phyloP scores from a whole-genome alignment of 2,888 invertebrate species.

The Ceriagrion tenellum region DNA sequence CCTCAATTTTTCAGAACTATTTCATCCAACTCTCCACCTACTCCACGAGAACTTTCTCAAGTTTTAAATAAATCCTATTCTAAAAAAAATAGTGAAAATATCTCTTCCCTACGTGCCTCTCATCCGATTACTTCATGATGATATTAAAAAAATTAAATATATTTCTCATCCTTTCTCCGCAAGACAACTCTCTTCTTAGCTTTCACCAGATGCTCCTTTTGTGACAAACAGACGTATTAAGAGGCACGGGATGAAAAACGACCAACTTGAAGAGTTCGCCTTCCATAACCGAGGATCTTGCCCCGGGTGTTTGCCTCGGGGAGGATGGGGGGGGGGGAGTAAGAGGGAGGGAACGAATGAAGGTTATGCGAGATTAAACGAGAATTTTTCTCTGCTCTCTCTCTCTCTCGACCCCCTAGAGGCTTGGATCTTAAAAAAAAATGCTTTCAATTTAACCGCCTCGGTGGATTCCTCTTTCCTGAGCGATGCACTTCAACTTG shows the following conservation, averaged over 20 bases:
- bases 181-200: not conserved
- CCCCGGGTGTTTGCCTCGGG: not conserved
- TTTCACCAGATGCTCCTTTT: not conserved
- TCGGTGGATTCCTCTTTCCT: not conserved
- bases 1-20: not conserved
- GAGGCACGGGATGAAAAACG: not conserved
- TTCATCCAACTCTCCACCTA: not conserved
- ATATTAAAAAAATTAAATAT: not conserved
- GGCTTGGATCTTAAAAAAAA: not conserved
- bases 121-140: not conserved
- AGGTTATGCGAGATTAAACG: not conserved
- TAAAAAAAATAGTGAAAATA: not conserved
- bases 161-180: not conserved
- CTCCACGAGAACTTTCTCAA: not conserved
- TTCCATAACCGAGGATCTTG: not conserved
- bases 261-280: not conserved
- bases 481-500: constrained; percentile 17
- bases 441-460: constrained; percentile 16
- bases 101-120: not conserved
- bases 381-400: not conserved
- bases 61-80: not conserved
- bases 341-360: not conserved
- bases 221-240: not conserved
- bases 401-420: not conserved
- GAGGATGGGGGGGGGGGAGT: no score